Conservation (phyloP, 2,888 invertebrate species). For the Pogonocherus hispidulus region DNA sequence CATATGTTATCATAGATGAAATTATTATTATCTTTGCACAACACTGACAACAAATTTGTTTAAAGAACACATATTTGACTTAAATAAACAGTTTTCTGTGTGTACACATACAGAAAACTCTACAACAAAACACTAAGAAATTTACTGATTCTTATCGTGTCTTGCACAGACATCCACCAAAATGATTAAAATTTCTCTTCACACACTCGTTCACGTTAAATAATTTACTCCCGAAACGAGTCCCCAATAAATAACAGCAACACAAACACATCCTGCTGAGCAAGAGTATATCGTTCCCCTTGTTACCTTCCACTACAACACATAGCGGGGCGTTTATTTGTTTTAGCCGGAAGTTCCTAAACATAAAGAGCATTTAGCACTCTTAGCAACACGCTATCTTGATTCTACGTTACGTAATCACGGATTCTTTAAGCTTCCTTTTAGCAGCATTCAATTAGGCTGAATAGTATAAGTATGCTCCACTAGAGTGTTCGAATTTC, state of each 20-base stretch:
- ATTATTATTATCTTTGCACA: no score
- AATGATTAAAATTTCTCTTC: background rate
- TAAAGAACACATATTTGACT: no score
- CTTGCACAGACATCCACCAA: background rate
- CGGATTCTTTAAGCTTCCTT: background rate
- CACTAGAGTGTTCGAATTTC: background rate
- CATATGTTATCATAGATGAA: no score
- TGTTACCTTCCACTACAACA: background rate
- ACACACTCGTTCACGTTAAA: background rate
- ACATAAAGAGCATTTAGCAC: constrained; percentile 9
- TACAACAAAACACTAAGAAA: no score
- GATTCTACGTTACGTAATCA: background rate
- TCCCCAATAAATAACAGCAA: constrained; percentile 4
- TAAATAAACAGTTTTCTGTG: no score
- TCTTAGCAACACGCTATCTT: background rate
- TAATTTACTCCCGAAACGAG: background rate
- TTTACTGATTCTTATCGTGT: no score
- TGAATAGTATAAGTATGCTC: background rate
- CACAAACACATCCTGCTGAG: background rate
- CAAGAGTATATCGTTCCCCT: background rate
- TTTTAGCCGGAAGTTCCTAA: background rate
- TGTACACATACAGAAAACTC: no score
- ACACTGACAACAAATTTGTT: no score
- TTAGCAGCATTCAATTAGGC: background rate
- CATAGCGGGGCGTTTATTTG: background rate